Evolutionary conservation across 23 tunicate species (phyloP).

Genomic region (Ascidia mentula): DNA sequence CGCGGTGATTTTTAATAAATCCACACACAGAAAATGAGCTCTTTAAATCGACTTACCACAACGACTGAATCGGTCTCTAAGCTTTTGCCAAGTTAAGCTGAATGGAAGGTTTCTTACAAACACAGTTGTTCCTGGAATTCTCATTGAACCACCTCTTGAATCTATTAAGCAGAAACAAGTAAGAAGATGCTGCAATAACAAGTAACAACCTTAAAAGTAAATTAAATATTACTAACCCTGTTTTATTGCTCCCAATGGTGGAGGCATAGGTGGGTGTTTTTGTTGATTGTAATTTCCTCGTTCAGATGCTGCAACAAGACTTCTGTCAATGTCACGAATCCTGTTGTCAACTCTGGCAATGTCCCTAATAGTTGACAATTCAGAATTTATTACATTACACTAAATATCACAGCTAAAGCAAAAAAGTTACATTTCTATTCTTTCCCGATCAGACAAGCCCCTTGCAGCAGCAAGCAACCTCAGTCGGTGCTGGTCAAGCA

Average conservation of each 20-base stretch:
- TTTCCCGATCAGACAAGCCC: slow-evolving; percentile 52
- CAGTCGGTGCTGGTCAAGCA: slow-evolving; percentile 27
- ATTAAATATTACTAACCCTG: neutral
- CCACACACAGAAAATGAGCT: no score
- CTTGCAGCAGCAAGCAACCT: slow-evolving; percentile 26
- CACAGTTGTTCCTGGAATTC: slow-evolving; percentile 36
- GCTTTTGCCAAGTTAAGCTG: slow-evolving; percentile 67
- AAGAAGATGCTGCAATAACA: neutral
- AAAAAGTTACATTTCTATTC: slow-evolving; percentile 58
- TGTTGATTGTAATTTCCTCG: slow-evolving; percentile 20
- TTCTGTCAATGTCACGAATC: slow-evolving; percentile 66
- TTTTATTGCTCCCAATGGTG: slow-evolving; percentile 24
- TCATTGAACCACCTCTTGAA: neutral
- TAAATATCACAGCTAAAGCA: neutral
- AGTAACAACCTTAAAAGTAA: neutral
- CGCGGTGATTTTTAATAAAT: no score
- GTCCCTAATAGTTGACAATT: no score
- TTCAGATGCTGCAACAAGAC: slow-evolving; percentile 32
- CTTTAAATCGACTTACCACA: slow-evolving; percentile 23
- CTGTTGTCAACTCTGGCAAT: slow-evolving; percentile 69
- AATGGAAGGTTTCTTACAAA: slow-evolving; percentile 71
- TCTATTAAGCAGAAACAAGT: neutral
- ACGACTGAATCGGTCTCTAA: slow-evolving; percentile 55
- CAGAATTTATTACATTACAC: neutral
- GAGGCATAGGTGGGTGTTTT: slow-evolving; percentile 40